Conservation (phyloP, 2,113 vertebrate species). For the Sisor rabdophorus region DNA sequence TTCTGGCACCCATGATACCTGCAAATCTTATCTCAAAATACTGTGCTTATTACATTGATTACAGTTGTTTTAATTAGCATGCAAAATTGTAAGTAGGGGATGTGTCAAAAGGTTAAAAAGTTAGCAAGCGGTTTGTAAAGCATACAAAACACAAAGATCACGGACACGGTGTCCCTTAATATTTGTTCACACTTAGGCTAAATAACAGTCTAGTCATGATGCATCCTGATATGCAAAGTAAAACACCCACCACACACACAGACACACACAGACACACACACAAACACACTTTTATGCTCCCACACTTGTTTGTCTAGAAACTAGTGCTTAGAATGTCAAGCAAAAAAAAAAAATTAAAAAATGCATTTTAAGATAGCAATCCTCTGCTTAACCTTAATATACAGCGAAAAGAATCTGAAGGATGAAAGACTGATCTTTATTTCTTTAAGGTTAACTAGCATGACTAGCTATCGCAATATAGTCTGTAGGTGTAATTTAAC, state of each 20-base stretch:
- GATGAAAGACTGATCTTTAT: too few relatives aligned
- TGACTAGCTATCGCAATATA: too few relatives aligned
- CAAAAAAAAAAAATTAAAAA: too few relatives aligned
- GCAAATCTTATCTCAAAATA: not conserved
- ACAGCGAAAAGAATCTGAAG: too few relatives aligned
- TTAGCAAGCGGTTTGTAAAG: not conserved
- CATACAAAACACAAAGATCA: not conserved
- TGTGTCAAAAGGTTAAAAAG: not conserved
- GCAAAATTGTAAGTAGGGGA: not conserved
- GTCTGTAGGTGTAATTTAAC: not conserved
- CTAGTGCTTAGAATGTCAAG: not conserved
- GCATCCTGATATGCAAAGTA: slow-evolving; percentile 19
- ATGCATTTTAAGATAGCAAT: too few relatives aligned
- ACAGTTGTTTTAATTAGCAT: not conserved
- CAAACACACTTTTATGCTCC: not conserved
- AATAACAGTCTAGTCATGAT: slow-evolving; percentile 21
- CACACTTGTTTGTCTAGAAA: slow-evolving; percentile 10
- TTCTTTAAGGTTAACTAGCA: too few relatives aligned
- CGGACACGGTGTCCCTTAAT: not conserved
- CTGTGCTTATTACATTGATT: not conserved
- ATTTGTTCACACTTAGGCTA: slow-evolving; percentile 13
- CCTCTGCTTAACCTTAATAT: too few relatives aligned
- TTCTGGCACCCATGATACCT: not conserved
- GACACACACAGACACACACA: too few relatives aligned
- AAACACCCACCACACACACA: too few relatives aligned